These are phyloP conservation scores for Acanthosoma haemorrhoidale DNA, from an alignment of 2,888 invertebrate species.

Conservation along the genomic window DNA sequence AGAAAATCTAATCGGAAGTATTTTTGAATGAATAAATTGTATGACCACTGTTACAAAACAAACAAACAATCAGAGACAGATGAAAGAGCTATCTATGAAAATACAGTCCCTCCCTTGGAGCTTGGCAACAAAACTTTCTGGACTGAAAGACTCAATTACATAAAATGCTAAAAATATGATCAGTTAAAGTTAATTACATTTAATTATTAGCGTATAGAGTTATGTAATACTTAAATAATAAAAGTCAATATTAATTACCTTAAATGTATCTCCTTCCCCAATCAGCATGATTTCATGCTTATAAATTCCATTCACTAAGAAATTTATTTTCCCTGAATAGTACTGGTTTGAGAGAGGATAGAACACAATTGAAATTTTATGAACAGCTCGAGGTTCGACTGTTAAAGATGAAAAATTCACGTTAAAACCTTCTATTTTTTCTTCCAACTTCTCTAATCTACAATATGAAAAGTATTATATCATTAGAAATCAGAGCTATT, in stretches of 20 bases:
- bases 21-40: too few relatives aligned
- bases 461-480: neutral
- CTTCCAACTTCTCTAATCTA: neutral
- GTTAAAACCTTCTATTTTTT: neutral
- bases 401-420: slow-evolving; percentile 11
- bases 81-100: too few relatives aligned
- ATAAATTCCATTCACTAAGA: neutral
- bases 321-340: neutral
- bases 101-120: too few relatives aligned
- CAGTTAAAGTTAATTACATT: too few relatives aligned
- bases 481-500: neutral
- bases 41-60: too few relatives aligned
- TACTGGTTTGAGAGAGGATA: neutral
- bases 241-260: neutral
- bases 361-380: slow-evolving; percentile 12
- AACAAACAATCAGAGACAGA: too few relatives aligned
- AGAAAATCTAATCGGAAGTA: too few relatives aligned
- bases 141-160: too few relatives aligned
- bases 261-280: slow-evolving; percentile 8
- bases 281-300: neutral
- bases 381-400: slow-evolving; percentile 4
- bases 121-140: too few relatives aligned
- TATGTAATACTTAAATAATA: too few relatives aligned
- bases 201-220: too few relatives aligned
- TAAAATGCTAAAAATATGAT: too few relatives aligned